These are phyloP conservation scores for Thaumetopoea pityocampa DNA, from an alignment of 1,140 invertebrate species.

Conservation along the genomic window DNA sequence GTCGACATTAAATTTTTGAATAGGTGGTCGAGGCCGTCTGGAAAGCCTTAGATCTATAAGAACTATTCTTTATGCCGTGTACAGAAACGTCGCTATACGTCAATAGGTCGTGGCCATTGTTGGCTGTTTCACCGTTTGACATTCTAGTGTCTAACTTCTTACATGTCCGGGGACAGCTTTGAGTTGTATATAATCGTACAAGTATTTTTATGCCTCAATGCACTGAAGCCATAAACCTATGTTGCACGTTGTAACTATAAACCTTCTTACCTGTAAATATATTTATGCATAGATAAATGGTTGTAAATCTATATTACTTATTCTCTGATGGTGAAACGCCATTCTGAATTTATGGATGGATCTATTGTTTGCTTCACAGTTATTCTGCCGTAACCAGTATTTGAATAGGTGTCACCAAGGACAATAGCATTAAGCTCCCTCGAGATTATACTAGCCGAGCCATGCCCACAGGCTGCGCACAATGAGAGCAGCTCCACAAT, in stretches of 20 bases:
- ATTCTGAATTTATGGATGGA: not conserved
- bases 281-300: not conserved
- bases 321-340: not conserved
- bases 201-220: slow-evolving; percentile 16
- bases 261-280: slow-evolving; percentile 11
- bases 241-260: slow-evolving; percentile 9
- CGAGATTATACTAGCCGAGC: slow-evolving; percentile 30
- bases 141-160: slow-evolving; percentile 23
- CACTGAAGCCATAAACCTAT: slow-evolving; percentile 30
- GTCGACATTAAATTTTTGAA: slow-evolving; percentile 24
- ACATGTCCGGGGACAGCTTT: slow-evolving; percentile 15
- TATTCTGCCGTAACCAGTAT: slow-evolving; percentile 27
- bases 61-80: slow-evolving; percentile 28
- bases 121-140: slow-evolving; percentile 32
- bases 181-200: slow-evolving; percentile 1
- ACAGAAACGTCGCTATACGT: slow-evolving; percentile 20
- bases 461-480: slow-evolving; percentile 32
- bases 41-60: slow-evolving; percentile 31
- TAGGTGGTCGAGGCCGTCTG: slow-evolving; percentile 28
- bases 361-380: slow-evolving; percentile 6
- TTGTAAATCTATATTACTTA: not conserved
- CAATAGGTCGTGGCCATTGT: slow-evolving; percentile 39
- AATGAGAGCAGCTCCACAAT: slow-evolving; percentile 41
- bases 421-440: slow-evolving; percentile 51
- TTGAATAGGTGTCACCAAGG: slow-evolving; percentile 32